Evolutionary conservation across 2,888 invertebrate genomes (phyloP).

Genomic region (Parnassius apollo): DNA sequence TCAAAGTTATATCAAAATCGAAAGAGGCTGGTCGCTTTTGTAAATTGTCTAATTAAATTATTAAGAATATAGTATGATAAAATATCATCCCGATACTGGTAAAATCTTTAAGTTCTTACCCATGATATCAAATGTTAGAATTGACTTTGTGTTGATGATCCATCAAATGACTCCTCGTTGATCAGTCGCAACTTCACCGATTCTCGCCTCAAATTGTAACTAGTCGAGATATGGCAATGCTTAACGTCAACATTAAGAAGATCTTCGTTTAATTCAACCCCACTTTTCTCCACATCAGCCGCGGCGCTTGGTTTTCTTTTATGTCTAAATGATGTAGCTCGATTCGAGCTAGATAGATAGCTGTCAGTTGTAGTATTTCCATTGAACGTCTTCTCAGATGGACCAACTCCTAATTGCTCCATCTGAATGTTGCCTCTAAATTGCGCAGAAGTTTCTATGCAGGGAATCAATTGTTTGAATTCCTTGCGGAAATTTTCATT

Average conservation of each 20-base stretch:
- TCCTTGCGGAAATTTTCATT: slow-evolving; percentile 97
- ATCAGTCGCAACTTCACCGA: slow-evolving; percentile 72
- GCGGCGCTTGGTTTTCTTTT: slow-evolving; percentile 82
- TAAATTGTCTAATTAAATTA: no score
- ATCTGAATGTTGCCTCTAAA: slow-evolving; percentile 64
- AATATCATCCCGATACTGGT: no score
- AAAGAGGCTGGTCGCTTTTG: no score
- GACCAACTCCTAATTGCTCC: slow-evolving; percentile 79
- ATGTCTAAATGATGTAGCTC: slow-evolving; percentile 75
- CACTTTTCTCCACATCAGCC: slow-evolving; percentile 81
- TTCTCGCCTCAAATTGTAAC: slow-evolving; percentile 71
- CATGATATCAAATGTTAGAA: slow-evolving; percentile 72
- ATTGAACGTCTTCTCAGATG: slow-evolving; percentile 87
- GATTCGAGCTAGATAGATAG: slow-evolving; percentile 79
- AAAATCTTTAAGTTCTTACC: slow-evolving; percentile 47
- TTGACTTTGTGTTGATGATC: slow-evolving; percentile 68
- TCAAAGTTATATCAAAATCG: no score
- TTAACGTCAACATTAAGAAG: slow-evolving; percentile 70
- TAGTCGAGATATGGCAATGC: slow-evolving; percentile 75
- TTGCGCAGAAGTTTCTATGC: slow-evolving; percentile 78
- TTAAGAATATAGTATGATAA: no score
- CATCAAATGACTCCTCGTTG: slow-evolving; percentile 75
- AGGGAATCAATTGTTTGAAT: slow-evolving; percentile 89
- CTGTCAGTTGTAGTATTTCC: slow-evolving; percentile 87
- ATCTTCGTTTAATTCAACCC: slow-evolving; percentile 73